Evolutionary conservation across 2,113 vertebrate genomes (phyloP).

Genomic region (Jaculus jaculus): DNA sequence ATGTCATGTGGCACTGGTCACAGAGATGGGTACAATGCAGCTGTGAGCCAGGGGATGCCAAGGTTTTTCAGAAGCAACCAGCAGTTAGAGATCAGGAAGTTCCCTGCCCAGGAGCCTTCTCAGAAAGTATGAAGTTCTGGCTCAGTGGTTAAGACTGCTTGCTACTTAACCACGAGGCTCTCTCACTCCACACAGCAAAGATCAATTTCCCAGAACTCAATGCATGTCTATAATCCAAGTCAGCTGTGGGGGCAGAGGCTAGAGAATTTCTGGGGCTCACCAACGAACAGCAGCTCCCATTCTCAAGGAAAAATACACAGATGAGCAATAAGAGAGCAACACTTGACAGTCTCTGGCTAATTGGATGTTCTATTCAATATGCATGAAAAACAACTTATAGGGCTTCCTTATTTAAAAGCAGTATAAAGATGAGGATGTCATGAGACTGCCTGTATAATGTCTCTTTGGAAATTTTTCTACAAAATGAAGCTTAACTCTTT

Average conservation of each 20-base stretch:
- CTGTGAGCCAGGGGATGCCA: too few species aligned
- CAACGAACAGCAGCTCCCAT: too few species aligned
- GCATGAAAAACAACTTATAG: constrained; percentile 67
- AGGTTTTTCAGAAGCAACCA: accelerated
- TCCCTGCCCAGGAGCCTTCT: not conserved
- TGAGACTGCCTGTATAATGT: not conserved
- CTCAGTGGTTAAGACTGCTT: too few species aligned
- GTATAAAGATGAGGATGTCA: not conserved
- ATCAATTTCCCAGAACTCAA: too few species aligned
- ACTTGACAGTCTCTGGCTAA: not conserved
- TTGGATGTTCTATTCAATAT: constrained; percentile 73
- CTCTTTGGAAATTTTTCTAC: not conserved
- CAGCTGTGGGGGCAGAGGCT: too few species aligned
- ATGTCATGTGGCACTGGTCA: accelerated
- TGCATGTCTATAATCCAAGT: too few species aligned
- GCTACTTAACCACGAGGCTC: too few species aligned
- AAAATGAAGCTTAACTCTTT: constrained; percentile 39
- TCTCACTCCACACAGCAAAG: too few species aligned
- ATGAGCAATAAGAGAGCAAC: not conserved
- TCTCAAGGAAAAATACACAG: not conserved
- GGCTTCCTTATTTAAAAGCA: constrained; percentile 69
- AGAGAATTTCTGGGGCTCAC: too few species aligned
- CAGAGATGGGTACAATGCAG: not conserved
- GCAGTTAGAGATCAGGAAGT: not conserved
- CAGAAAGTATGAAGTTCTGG: not conserved